Evolutionary conservation across 2,888 invertebrate genomes (phyloP), one percentile per base, ranked within the genome.

Genomic region (Heliothis peltigera): DNA sequence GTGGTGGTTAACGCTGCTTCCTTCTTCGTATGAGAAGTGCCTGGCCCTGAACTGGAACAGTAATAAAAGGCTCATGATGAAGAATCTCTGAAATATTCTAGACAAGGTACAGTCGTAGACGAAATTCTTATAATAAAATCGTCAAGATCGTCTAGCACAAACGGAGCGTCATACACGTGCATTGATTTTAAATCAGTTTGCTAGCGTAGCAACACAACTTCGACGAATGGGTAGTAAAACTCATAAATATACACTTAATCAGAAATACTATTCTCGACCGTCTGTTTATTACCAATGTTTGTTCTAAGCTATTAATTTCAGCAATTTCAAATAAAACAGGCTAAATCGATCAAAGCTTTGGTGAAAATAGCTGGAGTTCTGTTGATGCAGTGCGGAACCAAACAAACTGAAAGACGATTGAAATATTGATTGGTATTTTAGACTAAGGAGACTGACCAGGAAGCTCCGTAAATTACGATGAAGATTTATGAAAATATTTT

Each of bases 331-430:
- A 78, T 80, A 72, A 65, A 69, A 63, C 57, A 28, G 35, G 42
- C 53, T 51, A 64, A 52, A 60, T 58, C 51, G 48, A 76, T 71
- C 60, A 60, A 73, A 70, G 65, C 69, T 56, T 70, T 65, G 25
- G 15, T 47, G 47, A 70, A 80, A 70, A 80, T 75, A 75, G 47
- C 54, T 53, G 62, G 74, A 77, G 70, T 76, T 63, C 52, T 70
- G 32, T 76, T 69, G 56, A 66, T 68, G 7, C 47, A 64, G 47
- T 32, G 25, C 19, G 22, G 18, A 70, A 52, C 28, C 19, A 62
- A 77, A 60, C 44, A 64, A 62, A 68, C 35, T 57, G 39, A 49
- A 63, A 10, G 47, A 66, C 52, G 67, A 62, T 49, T 65, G 61
- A 79, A 77, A 77, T 69, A 78, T 66, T 53, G 43, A 43, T 70